A percentile compares a stretch with the other conserved stretches of the same genome.
These are phyloP conservation scores for Pelmatolapia mariae DNA, from an alignment of 2,113 vertebrate species.

Conservation along the genomic window DNA sequence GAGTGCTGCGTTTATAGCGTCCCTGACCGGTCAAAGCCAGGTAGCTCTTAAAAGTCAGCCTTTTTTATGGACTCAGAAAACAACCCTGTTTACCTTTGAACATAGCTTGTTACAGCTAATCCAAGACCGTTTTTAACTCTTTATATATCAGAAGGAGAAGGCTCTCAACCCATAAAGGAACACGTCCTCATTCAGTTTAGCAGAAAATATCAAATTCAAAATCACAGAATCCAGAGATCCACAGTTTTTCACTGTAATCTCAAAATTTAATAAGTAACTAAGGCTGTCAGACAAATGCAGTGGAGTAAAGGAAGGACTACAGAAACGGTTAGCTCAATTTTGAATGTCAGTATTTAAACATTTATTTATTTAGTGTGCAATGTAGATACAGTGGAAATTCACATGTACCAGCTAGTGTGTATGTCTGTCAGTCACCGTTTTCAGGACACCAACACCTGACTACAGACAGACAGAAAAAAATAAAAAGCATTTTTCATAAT, in stretches of 20 bases:
- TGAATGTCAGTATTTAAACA: not conserved
- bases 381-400: not conserved
- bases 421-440: not conserved
- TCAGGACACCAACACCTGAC: not conserved
- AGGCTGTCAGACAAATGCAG: not conserved
- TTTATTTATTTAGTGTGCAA: not conserved
- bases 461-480: not conserved
- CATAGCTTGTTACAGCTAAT: not conserved
- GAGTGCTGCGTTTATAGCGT: not conserved
- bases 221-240: not conserved
- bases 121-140: not conserved
- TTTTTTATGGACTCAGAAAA: not conserved
- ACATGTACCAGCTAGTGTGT: not conserved
- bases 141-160: not conserved
- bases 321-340: not conserved
- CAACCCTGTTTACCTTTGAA: not conserved
- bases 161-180: not conserved
- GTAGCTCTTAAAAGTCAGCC: not conserved
- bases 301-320: not conserved
- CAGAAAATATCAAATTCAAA: not conserved
- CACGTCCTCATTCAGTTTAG: not conserved
- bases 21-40: not conserved
- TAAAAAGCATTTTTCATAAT: not conserved
- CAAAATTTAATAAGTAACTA: not conserved
- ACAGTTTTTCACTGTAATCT: not conserved